A percentile compares a stretch with the other conserved stretches of the same genome.
Conservation (phyloP, 2,888 invertebrate species). For the Podotricha telesiphe region DNA sequence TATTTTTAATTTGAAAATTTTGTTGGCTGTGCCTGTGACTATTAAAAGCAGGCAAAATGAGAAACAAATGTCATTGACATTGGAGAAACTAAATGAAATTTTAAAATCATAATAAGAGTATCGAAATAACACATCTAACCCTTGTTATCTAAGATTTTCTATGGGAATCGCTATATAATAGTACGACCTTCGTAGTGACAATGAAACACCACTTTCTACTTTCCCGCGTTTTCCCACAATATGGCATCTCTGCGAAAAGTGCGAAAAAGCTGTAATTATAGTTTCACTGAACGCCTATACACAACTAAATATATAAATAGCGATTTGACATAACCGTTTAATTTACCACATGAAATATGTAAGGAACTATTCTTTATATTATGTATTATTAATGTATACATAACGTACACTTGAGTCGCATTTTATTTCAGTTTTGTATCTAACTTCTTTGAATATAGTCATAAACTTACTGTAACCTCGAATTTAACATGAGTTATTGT, state of each 20-base stretch:
- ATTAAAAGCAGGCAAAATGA: background rate
- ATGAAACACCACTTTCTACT: slow-evolving; percentile 76
- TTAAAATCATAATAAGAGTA: slow-evolving; percentile 25
- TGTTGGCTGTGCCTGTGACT: too few species aligned
- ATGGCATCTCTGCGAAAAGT: slow-evolving; percentile 54
- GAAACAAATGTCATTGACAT: background rate
- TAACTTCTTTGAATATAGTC: slow-evolving; percentile 22
- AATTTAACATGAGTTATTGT: slow-evolving; percentile 5
- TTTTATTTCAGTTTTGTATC: slow-evolving; percentile 4
- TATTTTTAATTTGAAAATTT: too few species aligned
- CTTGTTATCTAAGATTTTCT: slow-evolving; percentile 57
- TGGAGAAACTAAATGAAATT: slow-evolving; percentile 21
- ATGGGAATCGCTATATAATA: slow-evolving; percentile 69
- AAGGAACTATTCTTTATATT: background rate
- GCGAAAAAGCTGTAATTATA: slow-evolving; percentile 44
- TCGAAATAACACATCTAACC: slow-evolving; percentile 37
- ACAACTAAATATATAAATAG: background rate
- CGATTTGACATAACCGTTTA: slow-evolving; percentile 18
- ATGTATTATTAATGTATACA: background rate
- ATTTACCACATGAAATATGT: background rate
- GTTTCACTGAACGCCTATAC: slow-evolving; percentile 31
- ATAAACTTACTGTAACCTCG: slow-evolving; percentile 16
- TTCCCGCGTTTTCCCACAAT: slow-evolving; percentile 73
- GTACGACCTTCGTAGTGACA: slow-evolving; percentile 73
- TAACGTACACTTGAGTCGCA: slow-evolving; percentile 5